These are phyloP conservation scores for Cololabis saira DNA, from an alignment of 2,113 vertebrate species.

Conservation along the genomic window DNA sequence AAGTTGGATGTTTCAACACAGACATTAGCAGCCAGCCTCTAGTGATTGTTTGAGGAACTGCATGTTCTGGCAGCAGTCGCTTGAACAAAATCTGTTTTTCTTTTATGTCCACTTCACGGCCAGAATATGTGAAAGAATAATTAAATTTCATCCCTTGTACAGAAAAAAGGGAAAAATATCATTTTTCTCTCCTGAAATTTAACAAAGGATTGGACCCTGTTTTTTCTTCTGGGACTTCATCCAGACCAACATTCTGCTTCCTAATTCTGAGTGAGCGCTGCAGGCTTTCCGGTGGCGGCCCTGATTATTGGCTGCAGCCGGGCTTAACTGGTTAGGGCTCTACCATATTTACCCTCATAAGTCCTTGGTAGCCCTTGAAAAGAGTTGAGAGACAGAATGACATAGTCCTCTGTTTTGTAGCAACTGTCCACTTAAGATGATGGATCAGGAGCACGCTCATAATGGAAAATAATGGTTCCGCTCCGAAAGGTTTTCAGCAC, in stretches of 20 bases:
- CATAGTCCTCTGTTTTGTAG: constrained; percentile 22
- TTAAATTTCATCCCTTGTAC: not conserved
- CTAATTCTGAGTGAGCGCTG: constrained; percentile 53
- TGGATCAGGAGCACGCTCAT: not conserved
- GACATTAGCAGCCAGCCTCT: no score
- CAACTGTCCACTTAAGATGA: constrained; percentile 12
- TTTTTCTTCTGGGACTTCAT: constrained; percentile 36
- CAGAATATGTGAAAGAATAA: not conserved
- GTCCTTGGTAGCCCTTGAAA: constrained; percentile 48
- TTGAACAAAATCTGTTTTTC: no score
- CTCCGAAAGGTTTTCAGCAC: constrained; percentile 13
- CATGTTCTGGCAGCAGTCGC: no score
- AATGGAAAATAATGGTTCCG: no score
- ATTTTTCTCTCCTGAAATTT: not conserved
- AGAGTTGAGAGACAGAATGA: constrained; percentile 22
- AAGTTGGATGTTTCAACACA: no score
- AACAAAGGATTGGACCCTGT: constrained; percentile 24
- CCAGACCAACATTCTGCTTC: constrained; percentile 53
- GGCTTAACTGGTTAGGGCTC: constrained; percentile 59
- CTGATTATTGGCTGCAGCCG: constrained; percentile 66
- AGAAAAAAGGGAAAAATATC: not conserved
- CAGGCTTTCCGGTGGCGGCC: constrained; percentile 51
- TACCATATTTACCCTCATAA: constrained; percentile 67
- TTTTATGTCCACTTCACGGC: no score
- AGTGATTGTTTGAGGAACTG: no score